These are phyloP conservation scores for Seriola dumerili DNA, from an alignment of 2,113 vertebrate genomes.

Conservation along the genomic window DNA sequence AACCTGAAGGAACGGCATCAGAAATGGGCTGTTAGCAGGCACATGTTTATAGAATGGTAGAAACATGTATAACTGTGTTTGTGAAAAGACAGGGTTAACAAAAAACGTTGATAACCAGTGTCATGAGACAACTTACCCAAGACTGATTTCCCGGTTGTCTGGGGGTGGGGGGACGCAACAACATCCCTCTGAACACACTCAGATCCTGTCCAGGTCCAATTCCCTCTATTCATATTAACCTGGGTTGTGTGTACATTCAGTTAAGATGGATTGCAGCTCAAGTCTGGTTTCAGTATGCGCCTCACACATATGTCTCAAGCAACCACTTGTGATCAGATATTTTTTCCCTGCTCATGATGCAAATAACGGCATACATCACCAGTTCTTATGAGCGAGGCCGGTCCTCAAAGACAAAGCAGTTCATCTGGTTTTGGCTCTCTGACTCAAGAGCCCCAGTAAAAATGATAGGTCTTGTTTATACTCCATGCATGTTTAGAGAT, in stretches of 20 bases:
- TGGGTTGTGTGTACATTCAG: constrained; percentile 1
- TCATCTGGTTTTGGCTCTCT: not conserved
- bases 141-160: not conserved
- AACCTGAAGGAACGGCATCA: not conserved
- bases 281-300: not conserved
- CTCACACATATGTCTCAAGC: not conserved
- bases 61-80: not conserved
- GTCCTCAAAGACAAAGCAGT: not conserved
- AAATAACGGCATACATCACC: not conserved
- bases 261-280: not conserved
- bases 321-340: not conserved
- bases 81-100: not conserved
- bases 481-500: not conserved
- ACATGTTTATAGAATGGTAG: not conserved
- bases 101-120: not conserved
- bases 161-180: not conserved
- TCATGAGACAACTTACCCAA: not conserved
- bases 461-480: too few relatives aligned
- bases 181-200: not conserved
- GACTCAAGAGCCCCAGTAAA: not conserved
- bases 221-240: not conserved
- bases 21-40: not conserved
- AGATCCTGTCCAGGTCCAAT: not conserved
- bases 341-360: not conserved
- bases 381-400: not conserved